Percentiles rank a stretch among this genome's conserved stretches.
These are phyloP conservation scores for Eucera pruinosa DNA, from an alignment of 2,888 invertebrate species.

Conservation along the genomic window DNA sequence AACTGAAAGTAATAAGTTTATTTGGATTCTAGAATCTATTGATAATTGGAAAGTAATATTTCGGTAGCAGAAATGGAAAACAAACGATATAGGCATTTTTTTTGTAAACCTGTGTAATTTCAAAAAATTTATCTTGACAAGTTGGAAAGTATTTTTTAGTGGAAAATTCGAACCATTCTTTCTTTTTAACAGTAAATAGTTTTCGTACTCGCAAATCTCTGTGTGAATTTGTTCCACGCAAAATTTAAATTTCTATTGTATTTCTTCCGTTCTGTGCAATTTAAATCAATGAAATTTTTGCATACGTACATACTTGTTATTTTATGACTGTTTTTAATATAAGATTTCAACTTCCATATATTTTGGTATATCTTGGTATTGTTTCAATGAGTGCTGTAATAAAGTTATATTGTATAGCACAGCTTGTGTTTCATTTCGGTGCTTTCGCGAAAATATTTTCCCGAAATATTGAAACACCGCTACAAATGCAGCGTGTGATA, in stretches of 20 bases:
- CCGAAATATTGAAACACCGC: constrained; percentile 18
- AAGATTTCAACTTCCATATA: neutral
- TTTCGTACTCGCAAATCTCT: neutral
- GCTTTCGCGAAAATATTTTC: constrained; percentile 10
- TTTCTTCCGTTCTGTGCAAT: neutral
- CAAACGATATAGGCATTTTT: too few relatives aligned
- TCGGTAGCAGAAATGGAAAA: too few relatives aligned
- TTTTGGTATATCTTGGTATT: constrained; percentile 3
- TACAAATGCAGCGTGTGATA: neutral
- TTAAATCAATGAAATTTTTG: neutral
- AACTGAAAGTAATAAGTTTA: too few relatives aligned
- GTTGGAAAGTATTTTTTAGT: too few relatives aligned
- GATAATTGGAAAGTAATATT: too few relatives aligned
- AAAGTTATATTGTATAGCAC: neutral
- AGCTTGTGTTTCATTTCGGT: constrained; percentile 11
- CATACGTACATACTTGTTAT: neutral
- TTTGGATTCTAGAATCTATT: too few relatives aligned
- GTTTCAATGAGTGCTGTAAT: constrained; percentile 8
- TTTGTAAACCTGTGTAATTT: too few relatives aligned
- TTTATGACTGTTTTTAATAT: neutral
- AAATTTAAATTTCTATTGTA: neutral
- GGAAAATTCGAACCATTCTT: neutral
- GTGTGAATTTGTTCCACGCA: neutral
- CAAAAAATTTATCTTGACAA: too few relatives aligned
- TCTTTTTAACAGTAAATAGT: neutral